These are phyloP conservation scores for Lepus townsendii DNA, from an alignment of 2,797 vertebrate species.

Conservation along the genomic window DNA sequence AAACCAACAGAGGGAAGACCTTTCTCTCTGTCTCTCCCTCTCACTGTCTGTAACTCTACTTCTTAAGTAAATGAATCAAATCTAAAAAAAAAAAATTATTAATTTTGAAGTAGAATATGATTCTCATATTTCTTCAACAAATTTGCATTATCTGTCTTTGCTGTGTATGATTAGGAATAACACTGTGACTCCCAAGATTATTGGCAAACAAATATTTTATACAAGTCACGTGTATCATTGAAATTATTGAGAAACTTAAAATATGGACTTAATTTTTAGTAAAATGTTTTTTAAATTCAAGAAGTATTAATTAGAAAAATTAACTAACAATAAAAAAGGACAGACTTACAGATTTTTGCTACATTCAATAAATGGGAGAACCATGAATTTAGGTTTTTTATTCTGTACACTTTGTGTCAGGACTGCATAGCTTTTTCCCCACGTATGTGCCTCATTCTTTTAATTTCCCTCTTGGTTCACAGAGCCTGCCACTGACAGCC, in stretches of 20 bases:
- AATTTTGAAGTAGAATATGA: neutral
- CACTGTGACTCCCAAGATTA: neutral
- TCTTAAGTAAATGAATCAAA: no score
- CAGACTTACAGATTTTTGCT: neutral
- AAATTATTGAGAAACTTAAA: conserved; percentile 11
- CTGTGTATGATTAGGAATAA: neutral
- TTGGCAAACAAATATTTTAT: neutral
- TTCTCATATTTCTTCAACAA: neutral
- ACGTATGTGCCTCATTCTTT: neutral
- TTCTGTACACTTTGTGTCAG: neutral
- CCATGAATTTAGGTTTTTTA: neutral
- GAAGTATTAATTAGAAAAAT: neutral
- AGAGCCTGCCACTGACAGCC: neutral
- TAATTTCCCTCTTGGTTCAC: neutral
- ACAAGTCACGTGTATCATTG: neutral
- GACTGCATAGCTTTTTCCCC: neutral
- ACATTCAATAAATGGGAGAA: conserved; percentile 32
- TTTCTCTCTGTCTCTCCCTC: no score
- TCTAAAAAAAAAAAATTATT: neutral
- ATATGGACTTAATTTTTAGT: neutral
- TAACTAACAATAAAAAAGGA: no score
- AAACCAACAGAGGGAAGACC: no score
- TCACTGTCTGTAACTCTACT: no score
- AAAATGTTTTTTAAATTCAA: neutral
- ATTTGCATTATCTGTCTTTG: neutral